Base-by-base conservation (phyloP, 2,888 invertebrate genomes). In the Drosophila falleni region DNA sequence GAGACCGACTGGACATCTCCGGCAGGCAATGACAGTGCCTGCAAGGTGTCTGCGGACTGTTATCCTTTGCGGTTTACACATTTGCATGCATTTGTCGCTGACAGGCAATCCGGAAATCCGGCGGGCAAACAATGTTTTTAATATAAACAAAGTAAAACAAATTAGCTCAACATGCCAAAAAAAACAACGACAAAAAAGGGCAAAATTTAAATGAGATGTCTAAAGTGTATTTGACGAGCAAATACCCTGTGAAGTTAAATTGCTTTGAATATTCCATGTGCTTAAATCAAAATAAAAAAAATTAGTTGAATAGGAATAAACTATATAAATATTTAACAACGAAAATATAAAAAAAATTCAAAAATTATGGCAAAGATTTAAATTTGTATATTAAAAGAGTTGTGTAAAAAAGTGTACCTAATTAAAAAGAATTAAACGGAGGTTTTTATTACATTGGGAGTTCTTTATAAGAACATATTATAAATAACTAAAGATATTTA, bases 141-240 rank as follows among this genome's bases (percentile, higher is more conserved):
- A 85, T 85, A 89, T 85, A 89, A 88, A 85, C 89, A 89, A 88
- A 88, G 83, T 87, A 78, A 81, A 87, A 87, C 83, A 85, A 89
- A 89, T 88, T 86, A 88, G 84, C 81, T 55, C 71, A 76, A 72
- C 69, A 72, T 70, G 73, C 65, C 64, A 72, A 55, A 64, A 47
- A 16, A n/a, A 44, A 50, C n/a, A 66, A 31, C 5, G 26, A 26
- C 26, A 31, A 53, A 55, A 47, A 23, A 47, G 58, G 19, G 33
- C 33, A 31, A 19, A 55, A 2, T 26, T n/a, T 9, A 47, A 26
- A 11, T 11, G 5, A 1, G 9, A 3, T 19, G 13, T 4, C 9
- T n/a, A 16, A 6, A 9, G 15, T 13, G 5, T 56, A 35, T 4
- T 44, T 15, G 23, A 42, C 33, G 16, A 35, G 0, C 2, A 16